Percentiles rank a stretch among this genome's conserved stretches.
These are phyloP conservation scores for Calypte anna DNA, from an alignment of 2,113 vertebrate species.

Conservation along the genomic window DNA sequence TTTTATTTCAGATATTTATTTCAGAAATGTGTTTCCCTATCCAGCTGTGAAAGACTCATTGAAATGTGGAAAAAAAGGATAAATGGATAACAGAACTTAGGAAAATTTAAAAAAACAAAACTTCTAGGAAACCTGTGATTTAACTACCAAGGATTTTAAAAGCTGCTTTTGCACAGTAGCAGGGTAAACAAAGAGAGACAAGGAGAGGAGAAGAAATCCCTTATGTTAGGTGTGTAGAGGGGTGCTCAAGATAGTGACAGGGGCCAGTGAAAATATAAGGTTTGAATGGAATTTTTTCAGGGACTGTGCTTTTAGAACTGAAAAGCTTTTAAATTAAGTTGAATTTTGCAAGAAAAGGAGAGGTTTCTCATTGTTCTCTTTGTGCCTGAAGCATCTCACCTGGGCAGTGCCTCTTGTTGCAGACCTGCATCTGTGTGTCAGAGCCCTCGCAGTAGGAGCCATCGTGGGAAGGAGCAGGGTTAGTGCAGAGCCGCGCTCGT, in stretches of 20 bases:
- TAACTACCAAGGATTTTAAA: neutral
- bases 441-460: conserved; percentile 82
- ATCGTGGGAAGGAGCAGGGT: conserved; percentile 85
- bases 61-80: neutral
- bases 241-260: neutral
- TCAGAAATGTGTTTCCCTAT: neutral
- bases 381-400: conserved; percentile 64
- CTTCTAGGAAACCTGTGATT: neutral
- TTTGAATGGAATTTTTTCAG: neutral
- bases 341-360: neutral
- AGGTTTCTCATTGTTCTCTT: neutral
- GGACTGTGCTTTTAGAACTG: neutral
- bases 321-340: accelerated
- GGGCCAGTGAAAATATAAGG: neutral
- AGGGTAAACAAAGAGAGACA: neutral
- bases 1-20: neutral
- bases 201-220: neutral
- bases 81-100: neutral
- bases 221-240: neutral
- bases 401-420: conserved; percentile 87
- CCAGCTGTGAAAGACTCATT: neutral
- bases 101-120: neutral
- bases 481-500: conserved; percentile 85
- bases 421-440: conserved; percentile 88
- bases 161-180: neutral